phyloP scores from a whole-genome alignment of 2,797 vertebrate species.

The Fringilla coelebs region DNA sequence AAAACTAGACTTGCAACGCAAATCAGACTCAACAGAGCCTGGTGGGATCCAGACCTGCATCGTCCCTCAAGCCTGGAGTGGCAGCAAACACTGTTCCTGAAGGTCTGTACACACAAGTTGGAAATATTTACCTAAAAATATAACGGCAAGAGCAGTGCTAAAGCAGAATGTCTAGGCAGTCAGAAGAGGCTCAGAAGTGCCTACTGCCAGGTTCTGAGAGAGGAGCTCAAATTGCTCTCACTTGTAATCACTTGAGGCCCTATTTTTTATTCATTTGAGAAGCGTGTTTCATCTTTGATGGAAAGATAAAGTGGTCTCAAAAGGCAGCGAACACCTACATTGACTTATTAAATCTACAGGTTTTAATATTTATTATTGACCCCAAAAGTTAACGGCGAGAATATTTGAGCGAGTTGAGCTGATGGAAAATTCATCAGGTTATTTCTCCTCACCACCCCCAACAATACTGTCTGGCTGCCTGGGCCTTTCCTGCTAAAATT shows the following conservation, averaged over 20 bases:
- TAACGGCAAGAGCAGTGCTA: neutral
- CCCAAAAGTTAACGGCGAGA: neutral
- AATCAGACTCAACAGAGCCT: slow-evolving; percentile 81
- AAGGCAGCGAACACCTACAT: slow-evolving; percentile 60
- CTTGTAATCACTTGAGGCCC: slow-evolving; percentile 69
- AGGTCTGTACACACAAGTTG: slow-evolving; percentile 22
- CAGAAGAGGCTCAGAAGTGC: slow-evolving; percentile 48
- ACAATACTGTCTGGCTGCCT: neutral
- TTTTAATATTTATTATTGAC: slow-evolving; percentile 65
- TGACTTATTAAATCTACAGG: slow-evolving; percentile 56
- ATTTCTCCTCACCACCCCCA: slow-evolving; percentile 12
- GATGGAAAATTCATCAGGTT: slow-evolving; percentile 49
- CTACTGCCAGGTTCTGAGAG: slow-evolving; percentile 60
- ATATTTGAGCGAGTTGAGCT: slow-evolving; percentile 20
- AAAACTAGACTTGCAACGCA: slow-evolving; percentile 73
- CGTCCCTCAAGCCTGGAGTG: slow-evolving; percentile 45
- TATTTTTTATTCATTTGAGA: slow-evolving; percentile 68
- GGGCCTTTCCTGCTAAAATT: slow-evolving; percentile 52
- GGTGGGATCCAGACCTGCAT: slow-evolving; percentile 68
- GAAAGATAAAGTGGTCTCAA: slow-evolving; percentile 60
- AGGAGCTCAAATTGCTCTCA: slow-evolving; percentile 61
- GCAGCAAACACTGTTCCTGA: slow-evolving; percentile 49
- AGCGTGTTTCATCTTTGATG: slow-evolving; percentile 45
- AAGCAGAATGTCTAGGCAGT: slow-evolving; percentile 26
- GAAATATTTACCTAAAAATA: slow-evolving; percentile 63